Conservation (phyloP, 2,888 invertebrate genomes). For the Hypsopygia costalis region DNA sequence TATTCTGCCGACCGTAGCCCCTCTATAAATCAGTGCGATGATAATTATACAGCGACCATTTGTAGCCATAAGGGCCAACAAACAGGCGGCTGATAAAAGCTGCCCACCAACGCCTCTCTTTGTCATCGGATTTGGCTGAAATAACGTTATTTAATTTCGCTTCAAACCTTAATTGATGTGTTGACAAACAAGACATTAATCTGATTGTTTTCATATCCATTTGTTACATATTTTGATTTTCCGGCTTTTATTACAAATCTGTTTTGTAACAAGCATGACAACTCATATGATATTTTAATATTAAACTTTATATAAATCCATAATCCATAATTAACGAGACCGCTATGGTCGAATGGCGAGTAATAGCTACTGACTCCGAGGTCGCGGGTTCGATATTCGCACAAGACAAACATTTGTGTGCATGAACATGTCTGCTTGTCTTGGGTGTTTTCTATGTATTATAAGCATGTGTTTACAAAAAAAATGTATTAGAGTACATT, state of each 20-base stretch:
- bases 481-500: too few species aligned
- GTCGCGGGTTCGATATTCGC: too few species aligned
- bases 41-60: slow-evolving; percentile 69
- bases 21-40: slow-evolving; percentile 69
- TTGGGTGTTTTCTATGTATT: too few species aligned
- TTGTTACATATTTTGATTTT: slow-evolving; percentile 1
- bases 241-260: background rate
- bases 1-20: slow-evolving; percentile 66
- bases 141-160: slow-evolving; percentile 23
- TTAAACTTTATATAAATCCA: too few species aligned
- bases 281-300: too few species aligned
- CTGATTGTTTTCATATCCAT: slow-evolving; percentile 9
- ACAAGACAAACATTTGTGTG: too few species aligned
- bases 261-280: too few species aligned
- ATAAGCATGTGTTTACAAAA: too few species aligned
- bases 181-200: slow-evolving; percentile 23
- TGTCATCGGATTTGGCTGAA: slow-evolving; percentile 23
- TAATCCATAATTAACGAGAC: too few species aligned
- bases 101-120: slow-evolving; percentile 17
- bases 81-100: slow-evolving; percentile 45
- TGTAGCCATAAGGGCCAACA: slow-evolving; percentile 57
- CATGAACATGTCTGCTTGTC: too few species aligned
- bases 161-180: slow-evolving; percentile 26
- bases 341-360: too few species aligned
- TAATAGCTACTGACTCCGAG: too few species aligned